Evolutionary conservation across 1,140 invertebrate species (phyloP), one percentile per base, ranked within the genome.

Genomic region (Caerostris darwini): DNA sequence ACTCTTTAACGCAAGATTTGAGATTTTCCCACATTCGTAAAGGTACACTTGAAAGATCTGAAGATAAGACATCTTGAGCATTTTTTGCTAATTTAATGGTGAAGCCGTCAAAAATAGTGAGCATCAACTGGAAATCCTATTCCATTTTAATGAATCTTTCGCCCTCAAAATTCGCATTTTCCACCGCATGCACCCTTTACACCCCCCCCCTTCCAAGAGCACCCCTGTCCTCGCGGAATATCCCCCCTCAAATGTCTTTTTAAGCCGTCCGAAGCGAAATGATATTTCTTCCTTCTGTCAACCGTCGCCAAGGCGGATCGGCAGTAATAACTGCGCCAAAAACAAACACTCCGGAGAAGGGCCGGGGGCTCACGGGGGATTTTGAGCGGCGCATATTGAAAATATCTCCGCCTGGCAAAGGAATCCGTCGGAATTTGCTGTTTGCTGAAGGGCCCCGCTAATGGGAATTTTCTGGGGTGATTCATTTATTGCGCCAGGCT

Each of bases 371-470:
- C 58, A 17, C 57, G 85, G 58, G 50, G 85, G 58, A 61, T 17
- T 61, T 53, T 89, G 50, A 71, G 56, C n/a, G 87, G 87, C 61
- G 54, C 17, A 89, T 89, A 89, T 89, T 71, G 87, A 89, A 89
- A 89, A 54, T 17, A 64, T 61, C 53, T 87, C 85, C 53, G n/a
- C 58, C 59, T 57, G 53, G 14, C 61, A 19, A 89, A 89, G 56
- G 87, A 71, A 71, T 67, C 59, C 71, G 69, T 34, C 61, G 64
- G 19, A 10, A n/a, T 34, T 61, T 61, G 57, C n/a, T 59, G 34
- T 87, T 14, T 59, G 34, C 8, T 14, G 58, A 87, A 50, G 7
- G 82, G 56, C 82, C 10, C 17, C 82, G 82, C 57, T 85, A 57
- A 57, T 57, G 82, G 53, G 56, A 57, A 57, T 56, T 85, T 85